These are phyloP conservation scores for Acyrthosiphon pisum DNA, from an alignment of 1,140 invertebrate species.

Conservation along the genomic window DNA sequence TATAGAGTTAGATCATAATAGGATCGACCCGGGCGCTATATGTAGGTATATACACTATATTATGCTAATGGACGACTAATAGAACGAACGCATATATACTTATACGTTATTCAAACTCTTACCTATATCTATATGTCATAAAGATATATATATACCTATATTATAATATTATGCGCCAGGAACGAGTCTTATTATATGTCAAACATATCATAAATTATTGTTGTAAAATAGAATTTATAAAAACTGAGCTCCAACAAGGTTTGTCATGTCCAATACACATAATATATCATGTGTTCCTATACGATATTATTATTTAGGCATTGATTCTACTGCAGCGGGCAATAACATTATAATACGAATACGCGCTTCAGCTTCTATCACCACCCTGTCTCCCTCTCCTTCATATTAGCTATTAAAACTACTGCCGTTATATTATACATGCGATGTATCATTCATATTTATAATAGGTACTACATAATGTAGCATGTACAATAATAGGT, in stretches of 20 bases:
- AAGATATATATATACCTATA: not conserved
- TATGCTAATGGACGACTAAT: slow-evolving; percentile 27
- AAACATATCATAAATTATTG: slow-evolving; percentile 39
- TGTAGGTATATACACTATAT: no score
- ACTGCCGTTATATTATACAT: no score
- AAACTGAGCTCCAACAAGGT: not conserved
- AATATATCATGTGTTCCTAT: not conserved
- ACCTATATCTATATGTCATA: not conserved
- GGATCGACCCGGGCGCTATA: not conserved
- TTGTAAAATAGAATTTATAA: slow-evolving; percentile 11
- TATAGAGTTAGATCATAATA: slow-evolving; percentile 37
- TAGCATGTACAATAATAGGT: no score
- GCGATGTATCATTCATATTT: no score
- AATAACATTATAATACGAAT: no score
- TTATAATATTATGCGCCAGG: not conserved
- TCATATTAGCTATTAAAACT: no score
- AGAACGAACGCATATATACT: not conserved
- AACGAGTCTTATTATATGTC: slow-evolving; percentile 11
- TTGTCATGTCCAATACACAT: not conserved
- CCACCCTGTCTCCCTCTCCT: no score
- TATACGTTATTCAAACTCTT: not conserved
- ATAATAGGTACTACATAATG: no score
- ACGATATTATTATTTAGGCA: not conserved
- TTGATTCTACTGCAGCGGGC: not conserved
- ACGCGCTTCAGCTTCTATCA: no score